These are phyloP conservation scores for Muschampia plurimacula DNA, from an alignment of 2,888 invertebrate genomes.

Conservation along the genomic window DNA sequence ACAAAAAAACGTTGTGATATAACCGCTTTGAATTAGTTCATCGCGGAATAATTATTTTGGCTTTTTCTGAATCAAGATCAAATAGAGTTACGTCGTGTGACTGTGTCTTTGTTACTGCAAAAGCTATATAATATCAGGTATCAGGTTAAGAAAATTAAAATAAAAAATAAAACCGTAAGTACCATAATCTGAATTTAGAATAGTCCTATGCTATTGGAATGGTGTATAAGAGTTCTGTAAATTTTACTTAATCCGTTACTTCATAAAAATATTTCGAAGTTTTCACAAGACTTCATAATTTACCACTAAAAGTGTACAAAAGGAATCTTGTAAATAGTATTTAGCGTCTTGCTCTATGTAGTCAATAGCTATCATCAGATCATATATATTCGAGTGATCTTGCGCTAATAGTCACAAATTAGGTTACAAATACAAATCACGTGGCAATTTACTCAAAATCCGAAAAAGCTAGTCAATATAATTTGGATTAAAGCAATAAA, in stretches of 20 bases:
- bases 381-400: conserved; percentile 35
- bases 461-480: conserved; percentile 81
- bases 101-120: too few relatives aligned
- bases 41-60: too few relatives aligned
- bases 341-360: conserved; percentile 23
- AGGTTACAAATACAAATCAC: conserved; percentile 69
- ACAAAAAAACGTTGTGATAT: too few relatives aligned
- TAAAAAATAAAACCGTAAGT: neutral
- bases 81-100: too few relatives aligned
- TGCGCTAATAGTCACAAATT: conserved; percentile 49
- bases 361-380: conserved; percentile 32
- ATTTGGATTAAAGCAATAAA: conserved; percentile 84
- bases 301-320: neutral
- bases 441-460: conserved; percentile 71
- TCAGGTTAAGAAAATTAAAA: neutral
- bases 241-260: conserved; percentile 16
- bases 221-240: conserved; percentile 7
- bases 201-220: neutral
- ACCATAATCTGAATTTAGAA: neutral
- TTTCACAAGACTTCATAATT: conserved; percentile 12
- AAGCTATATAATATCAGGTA: too few relatives aligned
- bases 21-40: too few relatives aligned
- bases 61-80: too few relatives aligned
- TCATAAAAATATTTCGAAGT: neutral
- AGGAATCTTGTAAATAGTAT: conserved; percentile 23